Conservation (phyloP, 2,797 vertebrate species). For the Pelochelys cantorii region DNA sequence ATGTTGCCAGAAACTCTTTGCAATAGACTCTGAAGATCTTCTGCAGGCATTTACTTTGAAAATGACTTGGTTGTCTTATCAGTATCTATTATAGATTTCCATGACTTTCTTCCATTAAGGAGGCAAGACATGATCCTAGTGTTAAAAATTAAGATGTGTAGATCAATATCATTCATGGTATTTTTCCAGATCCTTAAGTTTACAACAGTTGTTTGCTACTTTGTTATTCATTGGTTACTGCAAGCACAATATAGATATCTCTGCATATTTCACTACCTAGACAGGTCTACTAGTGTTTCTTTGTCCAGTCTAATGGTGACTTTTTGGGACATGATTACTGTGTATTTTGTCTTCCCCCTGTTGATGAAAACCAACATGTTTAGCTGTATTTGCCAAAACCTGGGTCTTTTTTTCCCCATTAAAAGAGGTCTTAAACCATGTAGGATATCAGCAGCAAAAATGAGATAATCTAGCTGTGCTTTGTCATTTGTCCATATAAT, state of each 20-base stretch:
- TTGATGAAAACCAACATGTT: neutral
- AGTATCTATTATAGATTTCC: neutral
- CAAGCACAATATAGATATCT: neutral
- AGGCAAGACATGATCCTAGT: neutral
- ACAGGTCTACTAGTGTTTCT: neutral
- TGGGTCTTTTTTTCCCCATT: neutral
- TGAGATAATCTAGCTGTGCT: neutral
- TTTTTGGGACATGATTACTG: neutral
- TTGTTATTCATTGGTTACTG: neutral
- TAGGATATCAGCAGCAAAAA: neutral
- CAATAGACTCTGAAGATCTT: neutral
- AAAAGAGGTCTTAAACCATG: neutral
- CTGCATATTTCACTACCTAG: neutral
- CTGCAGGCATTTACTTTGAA: neutral
- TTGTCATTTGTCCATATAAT: neutral
- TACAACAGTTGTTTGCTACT: neutral
- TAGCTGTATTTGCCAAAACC: neutral
- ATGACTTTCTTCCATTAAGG: neutral
- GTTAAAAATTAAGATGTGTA: neutral
- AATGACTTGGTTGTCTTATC: neutral
- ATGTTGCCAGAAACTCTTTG: neutral
- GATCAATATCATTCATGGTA: neutral
- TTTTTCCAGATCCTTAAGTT: neutral
- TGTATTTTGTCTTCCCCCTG: neutral
- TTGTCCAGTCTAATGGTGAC: neutral